A percentile compares a stretch with the other conserved stretches of the same genome.
Conservation (phyloP, 2,797 vertebrate genomes). For the Cercopithecus neglectus region DNA sequence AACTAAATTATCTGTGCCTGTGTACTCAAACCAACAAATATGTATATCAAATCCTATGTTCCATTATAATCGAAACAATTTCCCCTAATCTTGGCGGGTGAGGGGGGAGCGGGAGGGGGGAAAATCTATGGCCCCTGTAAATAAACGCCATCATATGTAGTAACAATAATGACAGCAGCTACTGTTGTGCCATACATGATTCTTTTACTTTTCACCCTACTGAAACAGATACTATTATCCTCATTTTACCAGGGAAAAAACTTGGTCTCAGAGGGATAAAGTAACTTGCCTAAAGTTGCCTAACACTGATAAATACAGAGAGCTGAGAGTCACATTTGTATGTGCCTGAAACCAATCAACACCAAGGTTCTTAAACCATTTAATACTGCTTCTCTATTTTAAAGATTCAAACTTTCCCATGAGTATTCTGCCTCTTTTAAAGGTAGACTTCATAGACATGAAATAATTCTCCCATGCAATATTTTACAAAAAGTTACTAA, state of each 20-base stretch:
- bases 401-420: not conserved
- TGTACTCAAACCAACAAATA: not conserved
- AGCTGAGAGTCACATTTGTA: not conserved
- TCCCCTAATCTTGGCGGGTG: not conserved
- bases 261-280: not conserved
- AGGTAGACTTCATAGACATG: not conserved
- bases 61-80: not conserved
- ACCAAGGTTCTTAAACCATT: not conserved
- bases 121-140: not conserved
- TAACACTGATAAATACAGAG: not conserved
- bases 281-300: not conserved
- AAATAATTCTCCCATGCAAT: not conserved
- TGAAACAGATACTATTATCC: not conserved
- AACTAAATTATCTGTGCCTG: not conserved
- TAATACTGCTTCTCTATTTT: not conserved
- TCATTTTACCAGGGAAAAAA: not conserved
- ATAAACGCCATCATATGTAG: not conserved
- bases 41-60: not conserved
- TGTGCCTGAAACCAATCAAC: not conserved
- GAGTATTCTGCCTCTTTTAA: not conserved
- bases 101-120: rapidly evolving
- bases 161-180: not conserved
- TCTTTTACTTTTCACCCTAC: not conserved
- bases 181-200: not conserved
- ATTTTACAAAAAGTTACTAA: constrained; percentile 11